These are phyloP conservation scores for Oeneis ivallda DNA, from an alignment of 2,888 invertebrate species.

Conservation along the genomic window DNA sequence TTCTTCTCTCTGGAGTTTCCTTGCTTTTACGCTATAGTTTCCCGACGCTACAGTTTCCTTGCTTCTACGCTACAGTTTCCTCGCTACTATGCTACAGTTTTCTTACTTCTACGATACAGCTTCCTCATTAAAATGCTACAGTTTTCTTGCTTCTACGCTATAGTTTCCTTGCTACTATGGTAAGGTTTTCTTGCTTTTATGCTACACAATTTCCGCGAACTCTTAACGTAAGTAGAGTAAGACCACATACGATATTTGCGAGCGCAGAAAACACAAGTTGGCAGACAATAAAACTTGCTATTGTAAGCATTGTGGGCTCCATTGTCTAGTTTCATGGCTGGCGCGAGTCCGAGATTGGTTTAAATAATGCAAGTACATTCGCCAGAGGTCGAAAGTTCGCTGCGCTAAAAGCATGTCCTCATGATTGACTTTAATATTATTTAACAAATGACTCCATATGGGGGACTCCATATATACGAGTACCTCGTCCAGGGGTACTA, in stretches of 20 bases:
- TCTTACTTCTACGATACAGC: too few relatives aligned
- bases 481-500: too few relatives aligned
- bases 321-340: slow-evolving; percentile 45
- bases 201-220: neutral
- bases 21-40: slow-evolving; percentile 8
- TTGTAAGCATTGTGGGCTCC: slow-evolving; percentile 43
- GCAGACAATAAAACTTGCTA: slow-evolving; percentile 50
- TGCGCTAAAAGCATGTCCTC: slow-evolving; percentile 22
- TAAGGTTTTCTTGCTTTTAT: too few relatives aligned
- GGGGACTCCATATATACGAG: too few relatives aligned
- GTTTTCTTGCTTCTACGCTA: slow-evolving; percentile 16
- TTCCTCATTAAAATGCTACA: too few relatives aligned
- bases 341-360: slow-evolving; percentile 46
- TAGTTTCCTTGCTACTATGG: too few relatives aligned
- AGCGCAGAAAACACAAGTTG: slow-evolving; percentile 42
- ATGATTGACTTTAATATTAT: neutral
- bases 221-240: slow-evolving; percentile 6
- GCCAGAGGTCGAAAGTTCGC: slow-evolving; percentile 38
- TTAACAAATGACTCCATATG: too few relatives aligned
- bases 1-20: slow-evolving; percentile 40
- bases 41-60: slow-evolving; percentile 26
- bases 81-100: too few relatives aligned
- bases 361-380: slow-evolving; percentile 53
- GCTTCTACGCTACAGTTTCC: neutral
- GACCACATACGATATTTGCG: slow-evolving; percentile 30